Percentiles rank a stretch among this genome's conserved stretches.
Evolutionary conservation across 2,888 invertebrate genomes (phyloP).

Genomic region (Coelopa pilipes): DNA sequence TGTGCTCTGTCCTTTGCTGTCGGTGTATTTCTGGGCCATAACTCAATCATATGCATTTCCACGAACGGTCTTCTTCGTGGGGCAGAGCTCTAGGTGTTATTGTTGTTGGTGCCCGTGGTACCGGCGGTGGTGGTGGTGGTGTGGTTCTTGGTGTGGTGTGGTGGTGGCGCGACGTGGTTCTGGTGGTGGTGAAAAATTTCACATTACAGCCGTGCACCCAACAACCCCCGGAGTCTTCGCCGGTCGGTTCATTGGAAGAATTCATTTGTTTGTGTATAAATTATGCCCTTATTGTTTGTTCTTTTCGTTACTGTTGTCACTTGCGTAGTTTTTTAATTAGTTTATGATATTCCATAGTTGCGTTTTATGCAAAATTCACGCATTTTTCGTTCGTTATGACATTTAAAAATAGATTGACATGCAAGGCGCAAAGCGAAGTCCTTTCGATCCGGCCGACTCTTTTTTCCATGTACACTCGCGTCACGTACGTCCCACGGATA

Average conservation of each 20-base stretch:
- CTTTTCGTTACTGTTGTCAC: not conserved
- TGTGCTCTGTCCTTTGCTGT: not conserved
- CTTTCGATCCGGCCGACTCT: too few relatives aligned
- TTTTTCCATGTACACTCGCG: too few relatives aligned
- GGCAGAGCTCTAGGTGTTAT: not conserved
- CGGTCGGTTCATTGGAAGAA: not conserved
- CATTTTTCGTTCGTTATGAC: too few relatives aligned
- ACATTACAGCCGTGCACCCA: conserved; percentile 23
- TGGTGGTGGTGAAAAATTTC: conserved; percentile 36
- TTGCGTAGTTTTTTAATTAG: not conserved
- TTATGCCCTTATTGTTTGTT: not conserved
- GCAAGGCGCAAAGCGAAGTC: too few relatives aligned
- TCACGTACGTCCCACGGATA: too few relatives aligned
- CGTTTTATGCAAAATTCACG: too few relatives aligned
- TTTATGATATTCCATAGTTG: not conserved
- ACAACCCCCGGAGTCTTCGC: conserved; percentile 22
- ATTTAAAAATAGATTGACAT: too few relatives aligned
- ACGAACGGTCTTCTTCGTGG: conserved; percentile 5
- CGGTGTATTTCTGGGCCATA: conserved; percentile 10
- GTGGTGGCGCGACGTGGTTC: conserved; percentile 4
- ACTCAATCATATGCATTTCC: conserved; percentile 16
- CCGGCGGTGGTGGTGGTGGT: conserved; percentile 18
- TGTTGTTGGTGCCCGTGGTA: conserved; percentile 1
- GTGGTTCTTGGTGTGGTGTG: not conserved
- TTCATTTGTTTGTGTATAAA: conserved; percentile 1